Conservation (phyloP, 2,113 vertebrate genomes). For the Psephotus haematonotus region DNA sequence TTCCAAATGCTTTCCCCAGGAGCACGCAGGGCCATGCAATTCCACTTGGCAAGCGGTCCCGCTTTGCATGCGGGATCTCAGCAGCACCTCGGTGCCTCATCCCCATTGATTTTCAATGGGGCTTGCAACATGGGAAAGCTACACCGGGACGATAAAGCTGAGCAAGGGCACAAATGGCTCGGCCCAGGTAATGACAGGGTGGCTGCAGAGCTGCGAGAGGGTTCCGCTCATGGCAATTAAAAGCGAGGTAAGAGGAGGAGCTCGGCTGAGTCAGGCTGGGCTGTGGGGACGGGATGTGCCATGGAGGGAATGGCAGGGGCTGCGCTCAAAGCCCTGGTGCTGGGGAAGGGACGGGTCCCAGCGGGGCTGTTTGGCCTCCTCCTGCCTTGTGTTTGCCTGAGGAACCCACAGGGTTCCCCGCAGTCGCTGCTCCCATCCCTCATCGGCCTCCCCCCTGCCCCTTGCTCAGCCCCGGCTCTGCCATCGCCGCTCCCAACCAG, state of each 20-base stretch:
- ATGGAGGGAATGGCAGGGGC: accelerated
- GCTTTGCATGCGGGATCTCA: background rate
- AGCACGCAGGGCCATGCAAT: background rate
- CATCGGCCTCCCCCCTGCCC: accelerated
- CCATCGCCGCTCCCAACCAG: background rate
- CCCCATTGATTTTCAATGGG: background rate
- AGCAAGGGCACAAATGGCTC: background rate
- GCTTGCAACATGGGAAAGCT: background rate
- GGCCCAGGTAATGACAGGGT: background rate
- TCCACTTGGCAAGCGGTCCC: background rate
- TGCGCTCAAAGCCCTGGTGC: accelerated
- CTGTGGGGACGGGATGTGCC: background rate
- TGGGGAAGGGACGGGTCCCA: background rate
- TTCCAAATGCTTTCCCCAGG: background rate
- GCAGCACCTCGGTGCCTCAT: background rate
- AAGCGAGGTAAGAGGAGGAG: background rate
- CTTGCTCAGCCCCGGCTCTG: background rate
- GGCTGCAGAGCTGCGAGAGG: background rate
- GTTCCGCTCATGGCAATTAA: background rate
- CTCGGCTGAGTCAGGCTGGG: background rate
- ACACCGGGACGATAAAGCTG: background rate
- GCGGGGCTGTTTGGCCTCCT: background rate
- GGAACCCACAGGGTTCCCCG: background rate
- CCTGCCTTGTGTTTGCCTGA: background rate
- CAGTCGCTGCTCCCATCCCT: background rate